These are phyloP conservation scores for Pseudoips prasinana DNA, from an alignment of 2,888 invertebrate species.

Conservation along the genomic window DNA sequence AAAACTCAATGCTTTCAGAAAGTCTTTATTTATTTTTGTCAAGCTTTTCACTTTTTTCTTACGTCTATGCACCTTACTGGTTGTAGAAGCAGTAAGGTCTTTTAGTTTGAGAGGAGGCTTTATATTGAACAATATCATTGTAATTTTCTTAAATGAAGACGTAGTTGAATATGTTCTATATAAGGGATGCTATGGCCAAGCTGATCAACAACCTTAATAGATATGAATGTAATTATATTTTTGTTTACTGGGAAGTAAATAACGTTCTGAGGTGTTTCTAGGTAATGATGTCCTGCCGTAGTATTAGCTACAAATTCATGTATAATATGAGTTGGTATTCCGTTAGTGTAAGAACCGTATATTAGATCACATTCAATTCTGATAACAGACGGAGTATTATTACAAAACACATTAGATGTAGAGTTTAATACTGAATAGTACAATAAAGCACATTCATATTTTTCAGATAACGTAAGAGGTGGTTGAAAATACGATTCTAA, in stretches of 20 bases:
- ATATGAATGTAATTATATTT: no score
- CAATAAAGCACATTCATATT: no score
- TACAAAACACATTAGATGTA: background rate
- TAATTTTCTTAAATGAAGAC: no score
- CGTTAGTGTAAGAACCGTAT: conserved; percentile 6
- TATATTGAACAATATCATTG: no score
- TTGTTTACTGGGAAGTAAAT: conserved; percentile 17
- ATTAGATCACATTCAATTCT: conserved; percentile 9
- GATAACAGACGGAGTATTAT: conserved; percentile 2
- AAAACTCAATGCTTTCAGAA: no score
- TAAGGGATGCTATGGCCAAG: no score
- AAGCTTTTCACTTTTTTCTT: no score
- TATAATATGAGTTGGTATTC: conserved; percentile 8
- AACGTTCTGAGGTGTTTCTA: conserved; percentile 12
- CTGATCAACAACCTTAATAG: no score
- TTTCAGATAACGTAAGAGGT: conserved; percentile 2
- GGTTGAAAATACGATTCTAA: conserved; percentile 17
- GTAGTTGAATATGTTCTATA: no score
- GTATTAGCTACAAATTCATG: no score
- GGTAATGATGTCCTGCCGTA: background rate
- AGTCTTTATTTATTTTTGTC: no score
- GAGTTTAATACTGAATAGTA: conserved; percentile 6
- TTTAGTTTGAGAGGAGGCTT: conserved; percentile 11
- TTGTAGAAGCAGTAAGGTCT: conserved; percentile 6
- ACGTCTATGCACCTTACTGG: no score